Evolutionary conservation across 2,797 vertebrate genomes (phyloP), one percentile per base, ranked within the genome.

Genomic region (Valencia hispanica): DNA sequence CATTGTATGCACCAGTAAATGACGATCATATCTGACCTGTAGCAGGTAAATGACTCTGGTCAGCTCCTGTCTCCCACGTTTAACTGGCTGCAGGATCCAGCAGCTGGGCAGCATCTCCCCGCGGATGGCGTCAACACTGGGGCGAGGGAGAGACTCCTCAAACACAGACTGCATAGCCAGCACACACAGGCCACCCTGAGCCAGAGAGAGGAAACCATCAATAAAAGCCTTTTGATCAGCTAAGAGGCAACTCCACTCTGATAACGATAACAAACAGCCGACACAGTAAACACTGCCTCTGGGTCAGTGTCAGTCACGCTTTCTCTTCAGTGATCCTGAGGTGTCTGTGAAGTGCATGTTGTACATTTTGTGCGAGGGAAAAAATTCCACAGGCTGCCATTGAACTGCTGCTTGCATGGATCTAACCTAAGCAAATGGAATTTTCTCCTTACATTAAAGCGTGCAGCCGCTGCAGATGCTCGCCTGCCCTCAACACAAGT

Each of bases 51-150:
- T 83, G 73, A 98, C 96, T 89, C 95, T 96, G 80, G 97, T 97
- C 75, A 96, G 79, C 32, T 97, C 96, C 85, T 91, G 96, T 80
- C 96, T 96, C 0, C 95, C 82, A 15, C 88, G 75, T n/a, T 75
- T 92, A 25, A 96, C 88, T 45, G 97, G 96, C 87, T 98, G 96
- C 75, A 99, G 93, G 85, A 99, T 83, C 97, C 98, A 99, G 79
- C 97, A 97, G 20, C 98, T 99, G 81, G 98, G 97, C 89, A 99
- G 92, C 93, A 99, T 96, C 90, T 99, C 97, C 32, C 97, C 98
- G 61, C 98, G 95, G 70, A 99, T 93, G 41, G 95, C 95, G 20
- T 97, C 95, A 74, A 94, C 93, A 27, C 94, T 94, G 73, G 98
- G 97, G 22, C 96, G 96, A 27, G 98, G 98, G 90, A 99, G 96